Conservation (phyloP, 2,113 vertebrate species). For the Seriola rivoliana region DNA sequence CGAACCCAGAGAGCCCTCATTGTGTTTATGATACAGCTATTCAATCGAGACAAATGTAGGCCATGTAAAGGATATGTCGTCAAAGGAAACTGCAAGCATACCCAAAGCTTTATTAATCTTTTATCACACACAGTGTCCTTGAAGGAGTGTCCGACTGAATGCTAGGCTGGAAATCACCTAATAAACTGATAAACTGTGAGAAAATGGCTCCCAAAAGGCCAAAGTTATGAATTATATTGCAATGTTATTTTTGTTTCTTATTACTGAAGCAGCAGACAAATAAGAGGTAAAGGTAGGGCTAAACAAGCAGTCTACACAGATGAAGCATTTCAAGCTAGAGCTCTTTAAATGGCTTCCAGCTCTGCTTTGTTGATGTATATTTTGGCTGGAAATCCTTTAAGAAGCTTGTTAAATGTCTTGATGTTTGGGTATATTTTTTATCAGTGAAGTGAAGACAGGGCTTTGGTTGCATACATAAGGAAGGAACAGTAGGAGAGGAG, state of each 20-base stretch:
- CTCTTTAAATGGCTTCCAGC: conserved; percentile 38
- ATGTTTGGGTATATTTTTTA: conserved; percentile 54
- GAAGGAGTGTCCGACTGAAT: conserved; percentile 46
- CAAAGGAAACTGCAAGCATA: conserved; percentile 39
- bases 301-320: conserved; percentile 29
- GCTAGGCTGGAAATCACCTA: conserved; percentile 45
- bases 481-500: conserved; percentile 34
- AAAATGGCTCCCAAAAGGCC: conserved; percentile 26
- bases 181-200: conserved; percentile 16
- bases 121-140: conserved; percentile 49
- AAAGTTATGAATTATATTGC: conserved; percentile 11
- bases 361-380: conserved; percentile 34
- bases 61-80: conserved; percentile 42
- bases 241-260: neutral
- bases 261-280: conserved; percentile 21
- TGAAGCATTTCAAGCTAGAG: conserved; percentile 42
- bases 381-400: conserved; percentile 58
- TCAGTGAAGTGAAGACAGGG: conserved; percentile 43
- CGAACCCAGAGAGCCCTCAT: conserved; percentile 41
- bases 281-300: neutral
- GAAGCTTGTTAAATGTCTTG: conserved; percentile 47
- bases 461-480: conserved; percentile 43
- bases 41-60: conserved; percentile 58
- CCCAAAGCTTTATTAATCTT: conserved; percentile 62
- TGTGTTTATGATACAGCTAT: conserved; percentile 46